Evolutionary conservation across 2,888 invertebrate species (phyloP), one percentile per base, ranked within the genome.

Genomic region (Synanthedon formicaeformis): DNA sequence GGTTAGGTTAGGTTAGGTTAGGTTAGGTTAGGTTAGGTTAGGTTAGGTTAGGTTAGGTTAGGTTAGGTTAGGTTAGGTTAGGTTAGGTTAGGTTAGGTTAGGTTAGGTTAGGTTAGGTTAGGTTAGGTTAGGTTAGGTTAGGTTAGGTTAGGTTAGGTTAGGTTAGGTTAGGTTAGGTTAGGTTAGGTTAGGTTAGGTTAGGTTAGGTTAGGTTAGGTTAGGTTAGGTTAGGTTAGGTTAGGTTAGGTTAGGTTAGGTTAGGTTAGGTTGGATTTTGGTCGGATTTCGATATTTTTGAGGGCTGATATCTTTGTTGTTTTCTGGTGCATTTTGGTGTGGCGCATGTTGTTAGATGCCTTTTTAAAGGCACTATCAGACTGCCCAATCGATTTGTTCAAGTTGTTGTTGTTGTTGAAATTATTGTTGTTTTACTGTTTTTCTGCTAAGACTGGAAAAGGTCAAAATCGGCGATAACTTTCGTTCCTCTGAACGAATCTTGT

Each of bases 51-150:
- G n/a, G n/a, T n/a, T n/a, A n/a, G n/a, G n/a, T n/a, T n/a, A n/a
- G n/a, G n/a, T n/a, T n/a, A n/a, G n/a, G n/a, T n/a, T n/a, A 14
- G 40, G 40, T 40, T 51, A 40, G 34, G 40, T 51, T 27, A 34
- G 51, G 18, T 51, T 40, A 53, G 53, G 53, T 54, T 54, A 54
- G 53, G 53, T 54, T 54, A 54, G 53, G 53, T 54, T 54, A 54
- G 53, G 53, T 54, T 54, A 54, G 53, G 53, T 54, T 54, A 54
- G 54, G 51, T 54, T 53, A 51, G 53, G 51, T 53, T 53, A 51
- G 53, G 51, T 51, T 51, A 51, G 53, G 53, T 53, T 53, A 54
- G 52, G 54, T 52, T 54, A 51, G 54, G 54, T 52, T 54, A 54
- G 52, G 52, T 52, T 51, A 52, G 54, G 52, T 54, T 54, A 52